A percentile compares a stretch with the other conserved stretches of the same genome.
phyloP scores from a whole-genome alignment of 2,888 invertebrate genomes.

The Drosophila tripunctata region DNA sequence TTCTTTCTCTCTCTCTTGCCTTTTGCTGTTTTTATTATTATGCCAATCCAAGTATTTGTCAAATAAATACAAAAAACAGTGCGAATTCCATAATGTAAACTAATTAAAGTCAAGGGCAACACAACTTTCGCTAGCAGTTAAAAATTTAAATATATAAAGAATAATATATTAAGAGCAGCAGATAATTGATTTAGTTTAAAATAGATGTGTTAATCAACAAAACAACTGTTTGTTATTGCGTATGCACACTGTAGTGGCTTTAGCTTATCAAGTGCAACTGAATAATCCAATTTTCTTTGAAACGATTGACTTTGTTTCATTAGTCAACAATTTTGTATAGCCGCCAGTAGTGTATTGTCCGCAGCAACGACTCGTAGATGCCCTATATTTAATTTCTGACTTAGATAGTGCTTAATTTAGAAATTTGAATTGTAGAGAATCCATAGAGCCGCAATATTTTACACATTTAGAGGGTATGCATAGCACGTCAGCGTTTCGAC shows the following conservation, averaged over 20 bases:
- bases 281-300: constrained; percentile 37
- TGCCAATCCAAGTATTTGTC: constrained; percentile 32
- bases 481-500: constrained; percentile 28
- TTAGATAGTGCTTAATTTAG: too few relatives aligned
- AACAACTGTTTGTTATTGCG: background rate
- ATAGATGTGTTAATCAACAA: background rate
- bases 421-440: too few relatives aligned
- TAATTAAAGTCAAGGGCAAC: constrained; percentile 65
- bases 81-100: constrained; percentile 46
- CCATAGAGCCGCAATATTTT: background rate
- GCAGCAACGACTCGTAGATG: constrained; percentile 6
- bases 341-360: background rate
- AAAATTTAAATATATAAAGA: constrained; percentile 1
- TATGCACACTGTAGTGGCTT: constrained; percentile 24
- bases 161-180: constrained; percentile 5
- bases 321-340: constrained; percentile 54
- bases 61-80: constrained; percentile 43
- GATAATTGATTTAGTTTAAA: constrained; percentile 3
- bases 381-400: too few relatives aligned
- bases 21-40: background rate
- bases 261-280: constrained; percentile 34
- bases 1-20: background rate
- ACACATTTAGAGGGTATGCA: constrained; percentile 2
- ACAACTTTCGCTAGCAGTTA: constrained; percentile 33
- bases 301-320: constrained; percentile 34